These are phyloP conservation scores for Typhlomys cinereus DNA, from an alignment of 2,113 vertebrate genomes.

Conservation along the genomic window DNA sequence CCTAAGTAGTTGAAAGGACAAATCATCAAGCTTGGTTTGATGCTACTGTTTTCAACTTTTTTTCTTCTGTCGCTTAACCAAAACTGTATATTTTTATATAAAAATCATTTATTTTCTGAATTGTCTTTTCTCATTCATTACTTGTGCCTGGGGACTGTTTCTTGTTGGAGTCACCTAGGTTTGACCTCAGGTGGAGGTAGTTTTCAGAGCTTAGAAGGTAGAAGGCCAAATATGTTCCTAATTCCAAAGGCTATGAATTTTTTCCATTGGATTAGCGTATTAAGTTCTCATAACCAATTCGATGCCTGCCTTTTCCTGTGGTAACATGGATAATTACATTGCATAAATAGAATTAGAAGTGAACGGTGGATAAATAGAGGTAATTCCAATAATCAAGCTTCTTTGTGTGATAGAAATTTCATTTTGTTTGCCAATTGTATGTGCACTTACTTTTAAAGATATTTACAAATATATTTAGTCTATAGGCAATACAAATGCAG, in stretches of 20 bases:
- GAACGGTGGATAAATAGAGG: conserved; percentile 36
- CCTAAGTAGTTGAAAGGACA: neutral
- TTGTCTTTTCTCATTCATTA: neutral
- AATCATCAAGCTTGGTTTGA: neutral
- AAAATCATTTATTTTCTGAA: neutral
- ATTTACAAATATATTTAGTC: conserved; percentile 2
- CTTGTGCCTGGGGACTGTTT: neutral
- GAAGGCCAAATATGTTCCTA: neutral
- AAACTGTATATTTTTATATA: neutral
- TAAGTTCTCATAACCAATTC: conserved; percentile 24
- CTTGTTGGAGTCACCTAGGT: too few relatives aligned
- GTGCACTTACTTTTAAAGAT: neutral
- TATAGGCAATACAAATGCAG: neutral
- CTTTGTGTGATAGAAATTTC: conserved; percentile 12
- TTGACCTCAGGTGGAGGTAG: neutral
- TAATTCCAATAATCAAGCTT: neutral
- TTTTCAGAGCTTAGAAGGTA: conserved; percentile 14
- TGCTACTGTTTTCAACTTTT: neutral
- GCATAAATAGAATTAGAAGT: conserved; percentile 28
- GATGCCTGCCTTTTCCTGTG: conserved; percentile 9
- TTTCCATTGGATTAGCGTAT: conserved; percentile 40
- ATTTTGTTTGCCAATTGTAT: conserved; percentile 12
- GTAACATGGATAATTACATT: conserved; percentile 61
- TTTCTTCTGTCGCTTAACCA: neutral
- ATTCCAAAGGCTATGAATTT: conserved; percentile 10